Evolutionary conservation across 2,113 vertebrate genomes (phyloP).

Genomic region (Tor tambroides): DNA sequence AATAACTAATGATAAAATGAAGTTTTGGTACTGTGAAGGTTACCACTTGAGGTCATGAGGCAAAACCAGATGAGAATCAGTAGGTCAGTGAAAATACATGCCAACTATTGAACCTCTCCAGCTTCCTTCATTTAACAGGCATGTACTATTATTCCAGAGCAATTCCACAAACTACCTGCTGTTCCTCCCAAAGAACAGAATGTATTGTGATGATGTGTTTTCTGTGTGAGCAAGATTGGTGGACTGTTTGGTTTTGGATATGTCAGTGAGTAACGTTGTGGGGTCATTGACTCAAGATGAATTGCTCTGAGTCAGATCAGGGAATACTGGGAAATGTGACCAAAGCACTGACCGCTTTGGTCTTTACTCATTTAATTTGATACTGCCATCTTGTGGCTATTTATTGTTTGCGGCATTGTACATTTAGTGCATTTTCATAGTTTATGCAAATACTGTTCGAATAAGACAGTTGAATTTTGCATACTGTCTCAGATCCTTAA

Average conservation of each 20-base stretch:
- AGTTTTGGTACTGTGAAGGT: not conserved
- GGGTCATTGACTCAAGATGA: not conserved
- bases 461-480: not conserved
- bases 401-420: not conserved
- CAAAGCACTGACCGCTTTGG: not conserved
- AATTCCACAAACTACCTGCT: slow-evolving; percentile 1
- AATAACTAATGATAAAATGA: not conserved
- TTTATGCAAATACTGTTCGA: not conserved
- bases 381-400: slow-evolving; percentile 26
- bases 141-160: not conserved
- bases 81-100: slow-evolving; percentile 9
- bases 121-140: slow-evolving; percentile 9
- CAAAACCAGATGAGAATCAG: not conserved
- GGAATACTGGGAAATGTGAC: not conserved
- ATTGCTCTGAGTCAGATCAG: not conserved
- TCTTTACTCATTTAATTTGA: not conserved
- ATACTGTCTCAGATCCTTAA: not conserved
- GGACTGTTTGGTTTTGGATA: slow-evolving; percentile 3
- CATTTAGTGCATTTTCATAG: not conserved
- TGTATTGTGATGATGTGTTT: not conserved
- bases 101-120: not conserved
- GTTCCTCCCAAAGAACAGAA: not conserved
- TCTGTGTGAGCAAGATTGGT: not conserved
- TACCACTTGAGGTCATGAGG: not conserved
- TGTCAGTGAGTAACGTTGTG: not conserved